Evolutionary conservation across 2,797 vertebrate genomes (phyloP), one percentile per base, ranked within the genome.

Genomic region (Amblyopsis hoosieri): DNA sequence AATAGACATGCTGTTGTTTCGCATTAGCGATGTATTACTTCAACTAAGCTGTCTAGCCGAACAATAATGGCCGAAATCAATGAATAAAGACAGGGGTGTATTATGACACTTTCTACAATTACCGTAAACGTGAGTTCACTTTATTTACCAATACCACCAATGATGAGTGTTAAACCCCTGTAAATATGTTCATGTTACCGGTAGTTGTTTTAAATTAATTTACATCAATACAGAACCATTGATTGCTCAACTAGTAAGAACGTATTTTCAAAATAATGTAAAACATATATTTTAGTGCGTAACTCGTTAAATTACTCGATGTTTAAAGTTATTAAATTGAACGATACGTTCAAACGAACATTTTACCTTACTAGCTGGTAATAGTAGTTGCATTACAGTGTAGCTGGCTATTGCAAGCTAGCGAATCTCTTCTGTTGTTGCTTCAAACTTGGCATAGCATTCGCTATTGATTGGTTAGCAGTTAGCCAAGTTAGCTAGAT

Each of bases 381-480:
- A 29, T 62, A 37, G 31, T 54, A 9, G 13, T 54, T 45, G 12
- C 37, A 6, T 31, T 13, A 37, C 54, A n/a, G 31, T 7, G 11
- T 45, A 62, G 50, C 17, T 29, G 29, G 50, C 12, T 53, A 69
- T 54, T 55, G 59, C 63, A 67, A 79, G 76, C 78, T 77, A 74
- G 52, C 72, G 33, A 72, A 54, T 60, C 15, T 45, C 60, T 58
- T 49, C 67, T 66, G 54, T 60, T 31, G 48, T 55, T 72, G 54
- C 71, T 75, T 89, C 84, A 90, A 91, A 91, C 80, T 90, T 89
- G 89, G 76, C 33, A 76, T 80, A 72, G 60, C 73, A 62, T 12
- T 76, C 76, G 87, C 85, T 76, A 80, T 62, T 71, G 66, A 75
- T 79, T 69, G 1, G 23, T 12, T 82, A 73, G 78, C 79, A 66